These are phyloP conservation scores for Salpingus planirostris DNA, from an alignment of 2,888 invertebrate genomes.

Conservation along the genomic window DNA sequence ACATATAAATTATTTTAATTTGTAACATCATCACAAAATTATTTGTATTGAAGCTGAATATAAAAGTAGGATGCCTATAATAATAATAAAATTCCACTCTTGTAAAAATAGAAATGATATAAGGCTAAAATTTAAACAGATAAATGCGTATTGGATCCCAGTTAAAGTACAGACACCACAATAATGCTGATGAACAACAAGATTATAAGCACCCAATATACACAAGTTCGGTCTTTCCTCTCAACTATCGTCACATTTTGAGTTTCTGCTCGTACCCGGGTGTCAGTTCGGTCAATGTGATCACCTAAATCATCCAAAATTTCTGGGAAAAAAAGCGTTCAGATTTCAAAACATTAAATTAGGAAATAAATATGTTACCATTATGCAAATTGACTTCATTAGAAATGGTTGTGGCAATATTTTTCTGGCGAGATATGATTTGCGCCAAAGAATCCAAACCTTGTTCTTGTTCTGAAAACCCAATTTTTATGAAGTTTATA, in stretches of 20 bases:
- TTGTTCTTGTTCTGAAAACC: slow-evolving; percentile 58
- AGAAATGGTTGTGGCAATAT: slow-evolving; percentile 64
- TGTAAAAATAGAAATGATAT: too few species aligned
- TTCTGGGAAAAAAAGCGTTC: slow-evolving; percentile 5
- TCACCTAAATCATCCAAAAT: slow-evolving; percentile 45
- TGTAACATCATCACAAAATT: too few species aligned
- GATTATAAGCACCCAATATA: slow-evolving; percentile 66
- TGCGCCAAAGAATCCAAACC: slow-evolving; percentile 66
- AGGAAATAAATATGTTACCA: slow-evolving; percentile 46
- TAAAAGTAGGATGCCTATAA: too few species aligned
- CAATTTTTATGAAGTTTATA: neutral
- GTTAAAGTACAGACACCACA: slow-evolving; percentile 15
- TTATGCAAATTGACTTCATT: slow-evolving; percentile 71
- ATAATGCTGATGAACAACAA: slow-evolving; percentile 59
- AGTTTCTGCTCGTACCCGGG: slow-evolving; percentile 59
- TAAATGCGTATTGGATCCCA: too few species aligned
- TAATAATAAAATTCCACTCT: too few species aligned
- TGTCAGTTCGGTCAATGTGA: slow-evolving; percentile 61
- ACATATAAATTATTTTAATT: too few species aligned
- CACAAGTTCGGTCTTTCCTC: slow-evolving; percentile 61
- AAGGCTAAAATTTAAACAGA: too few species aligned
- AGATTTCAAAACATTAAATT: slow-evolving; percentile 3
- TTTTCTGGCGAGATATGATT: slow-evolving; percentile 66
- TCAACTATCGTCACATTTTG: slow-evolving; percentile 55
- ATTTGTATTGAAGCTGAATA: too few species aligned